Evolutionary conservation across 2,888 invertebrate genomes (phyloP).

Genomic region (Melolontha melolontha): DNA sequence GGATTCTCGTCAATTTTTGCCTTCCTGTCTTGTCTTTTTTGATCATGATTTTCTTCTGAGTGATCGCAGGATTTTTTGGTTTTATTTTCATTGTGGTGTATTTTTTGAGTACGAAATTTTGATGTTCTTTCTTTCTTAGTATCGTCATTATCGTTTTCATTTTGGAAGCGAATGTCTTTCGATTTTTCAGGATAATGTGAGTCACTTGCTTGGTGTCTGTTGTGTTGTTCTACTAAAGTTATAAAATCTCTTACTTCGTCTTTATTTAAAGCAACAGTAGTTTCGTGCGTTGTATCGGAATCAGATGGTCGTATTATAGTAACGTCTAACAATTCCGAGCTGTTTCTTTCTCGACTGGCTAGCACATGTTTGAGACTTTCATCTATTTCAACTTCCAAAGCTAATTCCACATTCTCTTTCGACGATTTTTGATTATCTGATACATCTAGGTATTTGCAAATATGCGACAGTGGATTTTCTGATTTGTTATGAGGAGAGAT

Average conservation of each 20-base stretch:
- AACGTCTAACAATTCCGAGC: conserved; percentile 58
- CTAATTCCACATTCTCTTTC: conserved; percentile 53
- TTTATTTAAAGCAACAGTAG: conserved; percentile 45
- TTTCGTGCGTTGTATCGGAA: conserved; percentile 41
- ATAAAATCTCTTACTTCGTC: conserved; percentile 44
- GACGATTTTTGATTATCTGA: conserved; percentile 28
- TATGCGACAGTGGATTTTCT: conserved; percentile 39
- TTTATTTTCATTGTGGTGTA: conserved; percentile 9
- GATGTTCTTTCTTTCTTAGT: conserved; percentile 7
- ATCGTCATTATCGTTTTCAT: conserved; percentile 1
- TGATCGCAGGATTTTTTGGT: not conserved
- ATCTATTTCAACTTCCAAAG: conserved; percentile 61
- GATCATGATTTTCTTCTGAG: not conserved
- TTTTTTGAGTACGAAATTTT: conserved; percentile 2
- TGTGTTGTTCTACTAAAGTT: conserved; percentile 45
- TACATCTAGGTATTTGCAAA: conserved; percentile 42
- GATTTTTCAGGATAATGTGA: conserved; percentile 1
- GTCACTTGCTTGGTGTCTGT: conserved; percentile 45
- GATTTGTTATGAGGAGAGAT: conserved; percentile 1
- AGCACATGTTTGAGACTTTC: conserved; percentile 58
- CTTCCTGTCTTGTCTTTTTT: conserved; percentile 9
- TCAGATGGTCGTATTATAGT: conserved; percentile 60
- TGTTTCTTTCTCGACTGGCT: conserved; percentile 54
- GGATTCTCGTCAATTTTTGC: conserved; percentile 17
- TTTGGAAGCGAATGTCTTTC: not conserved